Conservation (phyloP, 1,140 invertebrate species). For the Homalodisca vitripennis region DNA sequence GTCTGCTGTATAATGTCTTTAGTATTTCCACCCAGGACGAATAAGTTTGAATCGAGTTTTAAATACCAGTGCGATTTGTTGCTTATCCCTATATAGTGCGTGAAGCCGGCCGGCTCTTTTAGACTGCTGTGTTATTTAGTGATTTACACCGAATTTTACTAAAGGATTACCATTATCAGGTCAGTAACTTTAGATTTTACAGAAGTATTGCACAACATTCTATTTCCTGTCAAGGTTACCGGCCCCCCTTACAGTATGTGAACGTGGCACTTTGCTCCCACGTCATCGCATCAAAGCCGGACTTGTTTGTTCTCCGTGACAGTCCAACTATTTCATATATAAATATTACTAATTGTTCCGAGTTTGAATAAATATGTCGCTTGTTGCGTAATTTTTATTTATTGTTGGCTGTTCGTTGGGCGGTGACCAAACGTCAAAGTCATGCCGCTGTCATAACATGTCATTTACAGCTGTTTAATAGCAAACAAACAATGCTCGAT, state of each 20-base stretch:
- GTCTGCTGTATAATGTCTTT: slow-evolving; percentile 5
- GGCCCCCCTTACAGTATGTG: not conserved
- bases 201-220: no score
- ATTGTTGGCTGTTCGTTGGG: no score
- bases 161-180: slow-evolving; percentile 4
- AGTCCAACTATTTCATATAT: not conserved
- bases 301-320: no score
- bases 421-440: not conserved
- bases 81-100: not conserved
- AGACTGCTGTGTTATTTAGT: slow-evolving; percentile 20
- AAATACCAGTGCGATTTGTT: not conserved
- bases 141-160: not conserved
- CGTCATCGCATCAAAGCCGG: no score
- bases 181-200: not conserved
- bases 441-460: no score
- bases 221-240: no score
- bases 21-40: not conserved
- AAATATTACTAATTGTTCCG: not conserved
- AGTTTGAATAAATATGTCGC: not conserved
- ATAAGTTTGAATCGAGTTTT: not conserved
- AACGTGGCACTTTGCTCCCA: slow-evolving; percentile 10
- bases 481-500: no score
- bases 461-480: no score
- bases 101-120: slow-evolving; percentile 14
- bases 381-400: no score